Percentiles rank a stretch among this genome's conserved stretches.
phyloP scores from a whole-genome alignment of 1,140 invertebrate genomes.

The Drosophila grimshawi region DNA sequence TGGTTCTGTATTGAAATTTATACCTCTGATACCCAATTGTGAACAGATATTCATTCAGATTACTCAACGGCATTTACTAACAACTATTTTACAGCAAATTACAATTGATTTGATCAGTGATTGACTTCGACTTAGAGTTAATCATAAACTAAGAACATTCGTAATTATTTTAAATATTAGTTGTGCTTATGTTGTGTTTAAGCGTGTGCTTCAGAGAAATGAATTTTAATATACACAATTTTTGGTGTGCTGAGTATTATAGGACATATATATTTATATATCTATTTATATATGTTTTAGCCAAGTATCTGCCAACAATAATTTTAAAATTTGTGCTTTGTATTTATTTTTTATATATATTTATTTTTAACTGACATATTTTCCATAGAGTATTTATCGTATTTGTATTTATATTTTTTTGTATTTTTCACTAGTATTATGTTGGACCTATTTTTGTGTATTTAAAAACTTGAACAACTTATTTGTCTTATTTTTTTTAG shows the following conservation, averaged over 20 bases:
- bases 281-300: neutral
- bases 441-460: too few species aligned
- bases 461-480: conserved; percentile 3
- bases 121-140: conserved; percentile 30
- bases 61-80: conserved; percentile 31
- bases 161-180: conserved; percentile 5
- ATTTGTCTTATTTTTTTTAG: conserved; percentile 6
- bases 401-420: too few species aligned
- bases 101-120: conserved; percentile 39
- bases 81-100: conserved; percentile 27
- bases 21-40: too few species aligned
- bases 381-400: too few species aligned
- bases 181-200: conserved; percentile 6
- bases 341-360: neutral
- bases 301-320: neutral
- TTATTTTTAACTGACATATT: neutral
- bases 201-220: conserved; percentile 7
- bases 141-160: neutral
- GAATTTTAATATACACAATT: conserved; percentile 1
- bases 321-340: neutral
- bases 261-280: neutral
- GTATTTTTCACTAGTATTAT: too few species aligned
- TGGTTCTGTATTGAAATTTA: too few species aligned
- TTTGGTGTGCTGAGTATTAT: too few species aligned
- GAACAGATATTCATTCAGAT: neutral